Base-by-base conservation (phyloP, 2,888 invertebrate species). In the Helleia helle region DNA sequence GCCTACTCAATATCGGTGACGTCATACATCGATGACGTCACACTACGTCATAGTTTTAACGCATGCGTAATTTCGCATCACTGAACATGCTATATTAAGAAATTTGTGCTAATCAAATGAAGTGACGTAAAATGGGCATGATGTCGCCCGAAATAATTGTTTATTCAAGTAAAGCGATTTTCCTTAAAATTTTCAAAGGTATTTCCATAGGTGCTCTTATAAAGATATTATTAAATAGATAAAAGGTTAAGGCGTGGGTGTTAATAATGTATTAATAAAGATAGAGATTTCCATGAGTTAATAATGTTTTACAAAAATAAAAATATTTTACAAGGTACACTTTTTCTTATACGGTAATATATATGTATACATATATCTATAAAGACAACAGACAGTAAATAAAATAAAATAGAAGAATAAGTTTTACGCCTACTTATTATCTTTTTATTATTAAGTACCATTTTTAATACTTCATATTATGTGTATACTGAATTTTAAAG, bases 1-100 rank as follows among this genome's bases (percentile, higher is more conserved):
- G 51, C 61, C 62, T 58, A 52, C 61, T 53, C 52, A 52, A 50
- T 50, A 51, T 57, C 49, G 40, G 52, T 67, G 67, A 73, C 71
- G 74, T 73, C 67, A 70, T 51, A 42, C 51, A 65, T 67, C 56
- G 47, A 57, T 71, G 67, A 72, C 69, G 67, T 53, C 51, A 51
- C 46, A 51, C 46, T 44, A 72, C 76, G 74, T 71, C 69, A 74
- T 50, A 17, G 52, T 56, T 64, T 46, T 30, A 40, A 12, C 71
- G 75, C 79, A 76, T 73, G 79, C 79, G 63, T 53, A 40, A 24
- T 41, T 34, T 17, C n/a, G 41, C 9, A 5, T 18, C 4, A 7
- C 7, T n/a, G 17, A 26, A 26, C 8, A 15, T n/a, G 31, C 40
- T 34, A 31, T 17, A 40, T 31, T 40, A 31, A 34, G 25, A 26